These are phyloP conservation scores for Capitulum mitella DNA, from an alignment of 2,888 invertebrate genomes.

Conservation along the genomic window DNA sequence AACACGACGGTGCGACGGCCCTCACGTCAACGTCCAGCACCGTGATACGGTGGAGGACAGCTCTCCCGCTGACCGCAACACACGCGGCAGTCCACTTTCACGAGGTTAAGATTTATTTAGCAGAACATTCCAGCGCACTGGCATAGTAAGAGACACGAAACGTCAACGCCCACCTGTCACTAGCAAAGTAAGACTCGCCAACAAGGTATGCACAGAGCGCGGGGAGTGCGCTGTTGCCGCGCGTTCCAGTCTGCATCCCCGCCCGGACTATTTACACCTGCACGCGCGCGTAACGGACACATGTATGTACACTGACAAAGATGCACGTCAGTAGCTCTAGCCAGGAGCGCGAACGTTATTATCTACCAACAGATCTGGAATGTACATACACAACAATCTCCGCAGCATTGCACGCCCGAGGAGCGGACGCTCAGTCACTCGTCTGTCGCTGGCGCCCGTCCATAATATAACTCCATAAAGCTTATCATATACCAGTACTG, in stretches of 20 bases:
- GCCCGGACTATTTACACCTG: no score
- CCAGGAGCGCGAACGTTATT: neutral
- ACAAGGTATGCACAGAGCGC: neutral
- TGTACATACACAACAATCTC: neutral
- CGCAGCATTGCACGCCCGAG: neutral
- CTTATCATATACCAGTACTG: constrained; percentile 20
- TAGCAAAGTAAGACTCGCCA: neutral
- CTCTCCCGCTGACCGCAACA: no score
- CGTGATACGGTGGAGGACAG: no score
- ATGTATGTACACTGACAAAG: constrained; percentile 1
- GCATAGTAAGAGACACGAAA: neutral
- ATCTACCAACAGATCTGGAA: constrained; percentile 5
- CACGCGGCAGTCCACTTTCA: neutral
- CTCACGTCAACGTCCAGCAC: no score
- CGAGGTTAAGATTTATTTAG: constrained; percentile 22
- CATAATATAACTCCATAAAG: neutral
- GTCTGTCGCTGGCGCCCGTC: neutral
- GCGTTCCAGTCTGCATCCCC: no score
- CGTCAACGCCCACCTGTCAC: neutral
- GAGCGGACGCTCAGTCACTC: neutral
- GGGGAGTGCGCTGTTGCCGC: neutral
- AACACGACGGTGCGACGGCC: no score
- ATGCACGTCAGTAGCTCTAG: neutral
- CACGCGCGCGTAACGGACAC: no score
- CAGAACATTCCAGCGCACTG: constrained; percentile 24